Evolutionary conservation across 2,113 vertebrate genomes (phyloP), one percentile per base, ranked within the genome.

Genomic region (Tragelaphus strepsiceros): DNA sequence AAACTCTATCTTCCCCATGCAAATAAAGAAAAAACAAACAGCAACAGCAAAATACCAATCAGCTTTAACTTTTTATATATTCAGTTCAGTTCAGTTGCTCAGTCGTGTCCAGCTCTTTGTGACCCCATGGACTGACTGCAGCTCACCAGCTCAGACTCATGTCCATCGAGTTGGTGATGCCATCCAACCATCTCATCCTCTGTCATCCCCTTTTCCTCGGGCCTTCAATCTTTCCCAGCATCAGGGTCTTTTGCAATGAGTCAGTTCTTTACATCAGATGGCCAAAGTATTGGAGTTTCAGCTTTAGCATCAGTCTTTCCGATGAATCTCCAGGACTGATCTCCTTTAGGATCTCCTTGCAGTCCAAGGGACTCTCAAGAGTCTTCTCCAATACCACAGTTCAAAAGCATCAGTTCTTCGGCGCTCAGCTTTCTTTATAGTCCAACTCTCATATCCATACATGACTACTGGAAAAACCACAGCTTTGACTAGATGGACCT

Each of bases 1-100:
- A 32, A 54, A 51, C 28, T 85, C 74, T 84, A 96, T 85, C 17
- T 80, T 49, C 28, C 78, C 78, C 78, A 5, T 30, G 74, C 43
- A 78, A 78, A 78, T 28, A 78, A 78, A 74, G 35, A 46, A 78
- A 49, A 51, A 51, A 51, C 11, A 10, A 28, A 62, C 35, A 19
- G 2, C 14, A 28, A 28, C 35, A 24, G 71, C 39, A 77, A 77
- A 77, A 77, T 43, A 26, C 71, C 35, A 43, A 7, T 43, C 10
- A 67, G 26, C 11, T 22, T 30, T 39, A 87, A 56, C 24, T 56
- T 71, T 90, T 89, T 46, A 90, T 71, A 87, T 49, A 30, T 2
- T 64, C 1, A 11, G 3, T 35, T 71, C 67, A 71, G n/a, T 71
- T 22, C 67, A 71, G 35, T 71, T 21, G 9, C 19, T 71, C 19